phyloP scores from a whole-genome alignment of 2,888 invertebrate genomes.

The Thymelicus lineola region DNA sequence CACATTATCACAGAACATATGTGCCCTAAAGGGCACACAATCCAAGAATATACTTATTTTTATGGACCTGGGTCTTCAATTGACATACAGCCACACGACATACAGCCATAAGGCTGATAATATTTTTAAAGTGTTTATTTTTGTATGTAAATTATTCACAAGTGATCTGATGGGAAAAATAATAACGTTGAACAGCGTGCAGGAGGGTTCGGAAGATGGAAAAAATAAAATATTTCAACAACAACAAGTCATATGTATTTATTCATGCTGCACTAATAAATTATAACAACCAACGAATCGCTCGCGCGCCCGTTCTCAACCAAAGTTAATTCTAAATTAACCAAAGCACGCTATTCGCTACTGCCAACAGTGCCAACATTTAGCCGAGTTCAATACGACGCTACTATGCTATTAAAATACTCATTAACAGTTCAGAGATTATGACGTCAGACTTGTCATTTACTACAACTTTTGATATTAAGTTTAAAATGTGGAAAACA shows the following conservation, averaged over 20 bases:
- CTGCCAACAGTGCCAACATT: conserved; percentile 1
- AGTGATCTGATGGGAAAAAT: neutral
- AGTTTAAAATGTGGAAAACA: no score
- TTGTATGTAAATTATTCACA: conserved; percentile 24
- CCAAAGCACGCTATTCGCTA: conserved; percentile 18
- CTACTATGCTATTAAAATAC: neutral
- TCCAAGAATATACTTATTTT: no score
- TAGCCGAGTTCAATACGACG: conserved; percentile 2
- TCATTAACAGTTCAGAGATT: no score
- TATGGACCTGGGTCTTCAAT: no score
- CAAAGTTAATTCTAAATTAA: conserved; percentile 27
- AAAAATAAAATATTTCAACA: conserved; percentile 48
- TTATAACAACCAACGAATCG: conserved; percentile 58
- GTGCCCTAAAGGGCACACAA: no score
- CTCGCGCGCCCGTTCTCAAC: conserved; percentile 38
- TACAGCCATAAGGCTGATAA: no score
- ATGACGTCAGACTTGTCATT: no score
- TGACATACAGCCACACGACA: no score
- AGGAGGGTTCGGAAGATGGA: conserved; percentile 4
- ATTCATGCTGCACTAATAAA: conserved; percentile 64
- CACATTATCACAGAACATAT: no score
- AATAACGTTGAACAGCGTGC: neutral
- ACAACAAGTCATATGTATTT: conserved; percentile 66
- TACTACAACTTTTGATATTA: no score
- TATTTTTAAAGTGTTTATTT: no score